Conservation (phyloP, 2,888 invertebrate species). For the Cataglyphis cursor region DNA sequence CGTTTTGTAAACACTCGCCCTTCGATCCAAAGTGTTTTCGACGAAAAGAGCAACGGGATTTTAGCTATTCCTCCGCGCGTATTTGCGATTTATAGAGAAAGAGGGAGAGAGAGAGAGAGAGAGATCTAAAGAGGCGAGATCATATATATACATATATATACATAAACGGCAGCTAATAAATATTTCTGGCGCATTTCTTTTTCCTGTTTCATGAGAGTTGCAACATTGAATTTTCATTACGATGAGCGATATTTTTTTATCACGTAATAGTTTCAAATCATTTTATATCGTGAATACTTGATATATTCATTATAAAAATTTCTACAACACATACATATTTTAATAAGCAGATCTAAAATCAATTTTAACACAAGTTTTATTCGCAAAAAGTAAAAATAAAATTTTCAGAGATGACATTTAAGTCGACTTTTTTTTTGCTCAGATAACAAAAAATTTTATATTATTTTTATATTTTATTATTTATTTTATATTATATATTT, state of each 20-base stretch:
- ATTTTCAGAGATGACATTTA: background rate
- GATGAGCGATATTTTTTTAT: background rate
- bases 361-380: background rate
- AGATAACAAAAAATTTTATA: background rate
- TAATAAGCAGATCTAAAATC: background rate
- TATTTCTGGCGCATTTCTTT: slow-evolving; percentile 14
- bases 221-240: slow-evolving; percentile 22
- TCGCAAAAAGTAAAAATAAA: background rate
- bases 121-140: background rate
- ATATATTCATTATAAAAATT: background rate
- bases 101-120: background rate
- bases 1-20: slow-evolving; percentile 25
- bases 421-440: background rate
- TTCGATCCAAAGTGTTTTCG: slow-evolving; percentile 35
- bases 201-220: background rate
- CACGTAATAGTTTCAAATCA: background rate
- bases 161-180: slow-evolving; percentile 19
- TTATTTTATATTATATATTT: background rate
- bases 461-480: background rate
- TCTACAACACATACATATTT: background rate
- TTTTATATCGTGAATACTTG: background rate
- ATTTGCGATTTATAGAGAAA: slow-evolving; percentile 11
- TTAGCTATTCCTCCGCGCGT: background rate
- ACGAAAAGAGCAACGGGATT: background rate
- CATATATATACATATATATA: background rate